Evolutionary conservation across 2,888 invertebrate species (phyloP).

Genomic region (Drosophila demipolita): DNA sequence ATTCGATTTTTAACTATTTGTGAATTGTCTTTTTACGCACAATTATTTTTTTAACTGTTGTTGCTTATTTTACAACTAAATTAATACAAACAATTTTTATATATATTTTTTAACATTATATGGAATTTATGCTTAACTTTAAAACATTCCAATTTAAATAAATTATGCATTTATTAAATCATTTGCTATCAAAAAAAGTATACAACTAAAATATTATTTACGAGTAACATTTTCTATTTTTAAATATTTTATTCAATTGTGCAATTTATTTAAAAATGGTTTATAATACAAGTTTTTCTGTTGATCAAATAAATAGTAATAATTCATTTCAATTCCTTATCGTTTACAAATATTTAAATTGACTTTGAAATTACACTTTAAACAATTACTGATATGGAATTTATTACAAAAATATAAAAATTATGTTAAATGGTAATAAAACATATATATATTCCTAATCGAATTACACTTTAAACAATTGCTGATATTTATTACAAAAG

Average conservation of each 20-base stretch:
- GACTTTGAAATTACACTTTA: background rate
- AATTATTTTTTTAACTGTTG: background rate
- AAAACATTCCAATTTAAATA: background rate
- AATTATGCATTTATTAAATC: background rate
- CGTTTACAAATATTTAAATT: background rate
- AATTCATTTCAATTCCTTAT: background rate
- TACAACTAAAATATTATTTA: background rate
- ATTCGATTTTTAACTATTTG: background rate
- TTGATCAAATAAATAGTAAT: background rate
- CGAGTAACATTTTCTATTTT: background rate
- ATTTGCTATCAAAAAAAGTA: background rate
- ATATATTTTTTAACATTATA: rapidly evolving
- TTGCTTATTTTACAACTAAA: too few relatives aligned
- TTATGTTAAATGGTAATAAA: too few relatives aligned
- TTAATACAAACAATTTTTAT: background rate
- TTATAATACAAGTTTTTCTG: background rate
- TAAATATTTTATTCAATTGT: background rate
- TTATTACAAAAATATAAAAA: too few relatives aligned
- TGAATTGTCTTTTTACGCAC: background rate
- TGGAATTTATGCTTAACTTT: background rate
- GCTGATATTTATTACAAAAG: background rate
- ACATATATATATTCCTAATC: background rate
- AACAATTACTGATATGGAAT: background rate
- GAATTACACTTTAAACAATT: background rate
- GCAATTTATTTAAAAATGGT: background rate